Conservation (phyloP, 2,888 invertebrate species). For the Serripes groenlandicus region DNA sequence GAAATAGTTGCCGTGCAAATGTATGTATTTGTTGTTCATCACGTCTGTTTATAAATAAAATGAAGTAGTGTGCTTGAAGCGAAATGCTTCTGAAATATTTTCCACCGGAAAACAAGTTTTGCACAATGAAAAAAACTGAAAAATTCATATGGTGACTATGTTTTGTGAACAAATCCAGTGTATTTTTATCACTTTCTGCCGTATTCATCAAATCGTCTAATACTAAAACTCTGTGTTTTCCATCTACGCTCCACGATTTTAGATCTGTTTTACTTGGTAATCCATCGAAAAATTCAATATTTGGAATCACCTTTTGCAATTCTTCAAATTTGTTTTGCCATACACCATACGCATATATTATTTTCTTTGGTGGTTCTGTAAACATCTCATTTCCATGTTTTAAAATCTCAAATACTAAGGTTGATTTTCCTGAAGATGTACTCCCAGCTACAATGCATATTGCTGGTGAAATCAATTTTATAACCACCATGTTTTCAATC, state of each 20-base stretch:
- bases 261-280: conserved; percentile 54
- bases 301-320: conserved; percentile 31
- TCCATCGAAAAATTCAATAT: conserved; percentile 50
- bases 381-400: conserved; percentile 42
- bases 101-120: conserved; percentile 60
- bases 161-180: conserved; percentile 47
- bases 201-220: conserved; percentile 62
- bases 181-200: conserved; percentile 49
- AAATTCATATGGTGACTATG: conserved; percentile 59
- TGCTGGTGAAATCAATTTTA: conserved; percentile 38
- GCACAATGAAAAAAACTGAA: conserved; percentile 58
- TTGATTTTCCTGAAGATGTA: conserved; percentile 48
- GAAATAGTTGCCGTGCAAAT: conserved; percentile 63
- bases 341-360: conserved; percentile 38
- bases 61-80: conserved; percentile 65
- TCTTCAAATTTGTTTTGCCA: conserved; percentile 42
- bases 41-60: conserved; percentile 52
- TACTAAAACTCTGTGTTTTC: conserved; percentile 43
- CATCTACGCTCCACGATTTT: conserved; percentile 47
- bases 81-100: conserved; percentile 62
- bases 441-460: conserved; percentile 46
- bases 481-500: too few relatives aligned
- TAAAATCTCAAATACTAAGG: conserved; percentile 40
- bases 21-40: conserved; percentile 61
- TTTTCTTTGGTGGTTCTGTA: conserved; percentile 28